Percentiles rank a stretch among this genome's conserved stretches.
These are phyloP conservation scores for Dipus sagitta DNA, from an alignment of 2,797 vertebrate species.

Conservation along the genomic window DNA sequence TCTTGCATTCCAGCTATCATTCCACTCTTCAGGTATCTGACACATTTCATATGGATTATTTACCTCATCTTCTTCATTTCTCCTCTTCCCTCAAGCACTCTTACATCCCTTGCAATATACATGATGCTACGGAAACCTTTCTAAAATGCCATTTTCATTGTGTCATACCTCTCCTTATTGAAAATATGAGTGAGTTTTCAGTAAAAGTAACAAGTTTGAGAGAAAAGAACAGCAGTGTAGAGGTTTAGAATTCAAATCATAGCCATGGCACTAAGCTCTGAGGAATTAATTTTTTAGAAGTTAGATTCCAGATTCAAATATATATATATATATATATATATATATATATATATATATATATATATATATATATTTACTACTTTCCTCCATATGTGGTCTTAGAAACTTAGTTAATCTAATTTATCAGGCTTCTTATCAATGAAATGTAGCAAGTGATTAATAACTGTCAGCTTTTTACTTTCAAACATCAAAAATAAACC, in stretches of 20 bases:
- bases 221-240: background rate
- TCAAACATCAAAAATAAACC: background rate
- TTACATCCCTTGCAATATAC: background rate
- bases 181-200: conserved; percentile 27
- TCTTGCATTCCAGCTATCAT: conserved; percentile 13
- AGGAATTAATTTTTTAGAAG: conserved; percentile 2
- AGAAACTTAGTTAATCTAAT: background rate
- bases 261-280: background rate
- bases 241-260: conserved; percentile 17
- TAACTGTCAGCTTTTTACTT: conserved; percentile 2
- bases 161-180: background rate
- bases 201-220: background rate
- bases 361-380: background rate
- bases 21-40: conserved; percentile 30
- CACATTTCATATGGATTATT: background rate
- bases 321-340: background rate
- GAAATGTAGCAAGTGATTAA: conserved; percentile 15
- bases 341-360: background rate
- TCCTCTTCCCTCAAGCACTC: background rate
- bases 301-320: conserved; percentile 6
- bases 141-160: background rate
- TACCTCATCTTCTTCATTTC: conserved; percentile 2
- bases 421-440: conserved; percentile 19
- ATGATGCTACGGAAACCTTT: conserved; percentile 18
- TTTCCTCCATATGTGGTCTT: conserved; percentile 1